A percentile compares a stretch with the other conserved stretches of the same genome.
Conservation (phyloP, 2,113 vertebrate genomes). For the Tragelaphus scriptus region DNA sequence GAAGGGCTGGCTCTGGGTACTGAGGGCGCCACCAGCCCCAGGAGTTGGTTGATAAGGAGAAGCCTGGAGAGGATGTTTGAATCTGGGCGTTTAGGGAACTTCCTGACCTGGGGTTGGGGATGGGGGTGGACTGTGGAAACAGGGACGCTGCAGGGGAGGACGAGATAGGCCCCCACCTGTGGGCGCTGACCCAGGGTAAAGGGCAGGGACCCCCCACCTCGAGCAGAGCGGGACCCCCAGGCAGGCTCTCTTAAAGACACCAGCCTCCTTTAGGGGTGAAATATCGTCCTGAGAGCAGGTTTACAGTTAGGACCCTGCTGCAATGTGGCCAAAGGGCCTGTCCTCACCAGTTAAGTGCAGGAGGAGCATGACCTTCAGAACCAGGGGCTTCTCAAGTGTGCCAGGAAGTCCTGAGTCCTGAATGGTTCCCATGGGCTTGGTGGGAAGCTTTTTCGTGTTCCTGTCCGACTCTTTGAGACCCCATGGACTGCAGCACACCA, state of each 20-base stretch:
- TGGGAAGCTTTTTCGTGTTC: neutral
- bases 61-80: neutral
- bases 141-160: neutral
- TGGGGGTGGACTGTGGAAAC: no score
- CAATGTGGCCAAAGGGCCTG: neutral
- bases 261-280: neutral
- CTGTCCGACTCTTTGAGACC: neutral
- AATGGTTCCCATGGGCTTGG: neutral
- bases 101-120: neutral
- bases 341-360: neutral
- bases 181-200: neutral
- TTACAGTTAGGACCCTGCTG: neutral
- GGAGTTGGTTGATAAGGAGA: neutral
- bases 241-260: neutral
- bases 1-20: neutral
- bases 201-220: neutral
- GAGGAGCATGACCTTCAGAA: neutral
- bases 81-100: neutral
- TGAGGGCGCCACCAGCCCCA: neutral
- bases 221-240: neutral
- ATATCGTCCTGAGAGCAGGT: no score
- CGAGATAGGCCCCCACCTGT: neutral
- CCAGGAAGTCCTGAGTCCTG: rapidly evolving
- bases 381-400: no score
- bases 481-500: neutral